Conservation (phyloP, 1,140 invertebrate species). For the Leptinotarsa undecemlineata region DNA sequence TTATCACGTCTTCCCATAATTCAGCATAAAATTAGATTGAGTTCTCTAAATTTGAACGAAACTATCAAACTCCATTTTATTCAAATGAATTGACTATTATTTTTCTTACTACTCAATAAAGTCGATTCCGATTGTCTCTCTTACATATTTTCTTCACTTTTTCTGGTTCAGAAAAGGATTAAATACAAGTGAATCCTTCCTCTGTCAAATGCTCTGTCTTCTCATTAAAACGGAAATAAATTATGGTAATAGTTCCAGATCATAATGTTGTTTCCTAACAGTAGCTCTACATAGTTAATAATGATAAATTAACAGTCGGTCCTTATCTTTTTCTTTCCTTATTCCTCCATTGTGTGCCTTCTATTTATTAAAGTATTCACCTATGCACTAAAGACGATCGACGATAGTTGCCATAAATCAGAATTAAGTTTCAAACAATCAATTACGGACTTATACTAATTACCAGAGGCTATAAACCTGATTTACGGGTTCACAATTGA, state of each 20-base stretch:
- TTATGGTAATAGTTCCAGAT: slow-evolving; percentile 9
- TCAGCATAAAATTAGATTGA: no score
- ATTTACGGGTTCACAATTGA: slow-evolving; percentile 46
- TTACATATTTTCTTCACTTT: not conserved
- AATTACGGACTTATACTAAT: slow-evolving; percentile 48
- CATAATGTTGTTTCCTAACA: slow-evolving; percentile 19
- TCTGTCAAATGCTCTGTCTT: not conserved
- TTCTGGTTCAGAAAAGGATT: not conserved
- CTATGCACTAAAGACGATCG: slow-evolving; percentile 9
- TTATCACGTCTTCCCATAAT: no score
- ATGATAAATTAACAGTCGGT: not conserved
- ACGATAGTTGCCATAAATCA: slow-evolving; percentile 44
- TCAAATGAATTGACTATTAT: no score
- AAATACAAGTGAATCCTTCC: not conserved
- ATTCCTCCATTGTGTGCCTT: slow-evolving; percentile 11
- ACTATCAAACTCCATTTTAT: no score
- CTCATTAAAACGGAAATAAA: slow-evolving; percentile 16
- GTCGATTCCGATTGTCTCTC: no score
- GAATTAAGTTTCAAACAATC: slow-evolving; percentile 48
- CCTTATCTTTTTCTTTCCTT: slow-evolving; percentile 5
- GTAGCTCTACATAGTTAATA: slow-evolving; percentile 15
- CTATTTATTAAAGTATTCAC: not conserved
- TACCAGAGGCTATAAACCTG: slow-evolving; percentile 46
- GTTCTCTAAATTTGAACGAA: no score
- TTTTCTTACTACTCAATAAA: no score